These are phyloP conservation scores for Mythimna lalbum DNA, from an alignment of 2,888 invertebrate species.

Conservation along the genomic window DNA sequence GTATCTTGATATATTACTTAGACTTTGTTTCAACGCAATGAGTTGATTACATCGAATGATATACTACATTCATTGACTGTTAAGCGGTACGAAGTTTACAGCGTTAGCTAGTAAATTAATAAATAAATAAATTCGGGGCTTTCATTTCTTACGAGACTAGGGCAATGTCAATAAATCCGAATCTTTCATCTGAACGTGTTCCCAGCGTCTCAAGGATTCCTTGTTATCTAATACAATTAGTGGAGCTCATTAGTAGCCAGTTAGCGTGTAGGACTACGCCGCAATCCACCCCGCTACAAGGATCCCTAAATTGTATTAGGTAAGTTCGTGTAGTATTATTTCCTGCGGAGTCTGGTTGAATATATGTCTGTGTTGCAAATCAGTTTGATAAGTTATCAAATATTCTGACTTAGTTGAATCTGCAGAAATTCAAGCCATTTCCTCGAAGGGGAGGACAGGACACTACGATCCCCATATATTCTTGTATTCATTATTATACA, in stretches of 20 bases:
- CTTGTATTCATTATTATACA: background rate
- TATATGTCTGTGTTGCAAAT: slow-evolving; percentile 2
- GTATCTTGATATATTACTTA: no score
- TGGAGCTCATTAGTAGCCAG: slow-evolving; percentile 41
- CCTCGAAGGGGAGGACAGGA: background rate
- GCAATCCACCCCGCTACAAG: slow-evolving; percentile 17
- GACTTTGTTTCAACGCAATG: no score
- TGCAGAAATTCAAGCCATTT: background rate
- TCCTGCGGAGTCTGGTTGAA: background rate
- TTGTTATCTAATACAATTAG: slow-evolving; percentile 36
- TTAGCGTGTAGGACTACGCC: slow-evolving; percentile 3
- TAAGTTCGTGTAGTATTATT: slow-evolving; percentile 10
- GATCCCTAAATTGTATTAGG: slow-evolving; percentile 10
- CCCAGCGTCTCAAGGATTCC: background rate
- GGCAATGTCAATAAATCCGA: slow-evolving; percentile 26
- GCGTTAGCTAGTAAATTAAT: no score
- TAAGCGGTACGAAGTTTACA: no score
- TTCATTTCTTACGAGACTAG: slow-evolving; percentile 5
- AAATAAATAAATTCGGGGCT: no score
- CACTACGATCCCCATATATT: background rate
- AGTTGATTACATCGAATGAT: no score
- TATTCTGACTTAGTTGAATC: background rate
- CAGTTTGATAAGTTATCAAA: background rate
- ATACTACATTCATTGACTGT: no score
- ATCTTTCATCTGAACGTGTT: slow-evolving; percentile 22